phyloP scores from a whole-genome alignment of 1,140 invertebrate genomes.

The Saccostrea cuccullata region DNA sequence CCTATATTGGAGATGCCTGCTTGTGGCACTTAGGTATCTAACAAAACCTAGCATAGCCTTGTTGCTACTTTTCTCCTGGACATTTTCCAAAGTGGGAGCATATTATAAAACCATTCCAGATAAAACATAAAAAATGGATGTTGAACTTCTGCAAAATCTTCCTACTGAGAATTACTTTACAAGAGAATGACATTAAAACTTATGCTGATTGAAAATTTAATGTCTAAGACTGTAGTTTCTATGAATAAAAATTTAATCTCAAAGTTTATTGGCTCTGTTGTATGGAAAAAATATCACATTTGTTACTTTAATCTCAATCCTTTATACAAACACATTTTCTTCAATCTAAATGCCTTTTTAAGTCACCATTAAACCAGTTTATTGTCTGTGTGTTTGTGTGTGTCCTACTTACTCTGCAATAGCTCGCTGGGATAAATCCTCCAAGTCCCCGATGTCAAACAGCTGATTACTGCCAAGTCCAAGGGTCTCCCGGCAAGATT shows the following conservation, averaged over 20 bases:
- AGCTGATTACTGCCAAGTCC: constrained; percentile 74
- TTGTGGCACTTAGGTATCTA: background rate
- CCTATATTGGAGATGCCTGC: background rate
- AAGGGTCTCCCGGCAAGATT: constrained; percentile 73
- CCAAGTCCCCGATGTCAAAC: constrained; percentile 75
- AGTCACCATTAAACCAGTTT: background rate
- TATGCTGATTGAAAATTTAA: background rate
- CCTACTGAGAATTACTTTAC: background rate
- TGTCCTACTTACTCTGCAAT: constrained; percentile 72
- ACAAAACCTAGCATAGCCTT: background rate
- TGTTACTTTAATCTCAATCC: background rate
- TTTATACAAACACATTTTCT: background rate
- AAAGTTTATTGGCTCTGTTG: too few relatives aligned
- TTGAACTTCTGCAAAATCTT: background rate
- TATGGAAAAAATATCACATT: background rate
- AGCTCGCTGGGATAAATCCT: constrained; percentile 74
- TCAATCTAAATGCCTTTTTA: background rate
- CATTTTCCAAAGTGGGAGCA: background rate
- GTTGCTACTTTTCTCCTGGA: background rate
- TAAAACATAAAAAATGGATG: background rate
- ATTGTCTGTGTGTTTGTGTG: background rate
- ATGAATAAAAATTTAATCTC: background rate
- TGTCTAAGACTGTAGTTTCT: background rate
- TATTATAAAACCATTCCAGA: background rate
- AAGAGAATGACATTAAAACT: background rate